Evolutionary conservation across 2,888 invertebrate species (phyloP).

Genomic region (Platycheirus albimanus): DNA sequence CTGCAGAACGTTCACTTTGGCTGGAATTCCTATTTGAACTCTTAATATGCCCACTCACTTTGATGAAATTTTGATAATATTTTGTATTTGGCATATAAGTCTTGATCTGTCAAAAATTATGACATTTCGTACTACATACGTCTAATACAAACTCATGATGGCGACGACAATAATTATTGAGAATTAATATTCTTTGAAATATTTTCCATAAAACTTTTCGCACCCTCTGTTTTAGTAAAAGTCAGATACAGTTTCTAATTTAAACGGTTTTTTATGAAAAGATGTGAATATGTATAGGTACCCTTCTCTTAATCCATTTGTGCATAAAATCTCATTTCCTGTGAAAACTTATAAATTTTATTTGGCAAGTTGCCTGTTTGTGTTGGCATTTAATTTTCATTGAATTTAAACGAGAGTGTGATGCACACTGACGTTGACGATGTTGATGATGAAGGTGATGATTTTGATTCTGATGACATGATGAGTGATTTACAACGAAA

Average conservation of each 20-base stretch:
- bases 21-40: neutral
- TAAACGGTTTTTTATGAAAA: constrained; percentile 13
- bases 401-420: constrained; percentile 6
- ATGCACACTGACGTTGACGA: constrained; percentile 24
- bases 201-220: constrained; percentile 47
- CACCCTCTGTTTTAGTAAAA: no score
- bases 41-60: neutral
- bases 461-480: constrained; percentile 34
- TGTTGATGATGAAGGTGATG: constrained; percentile 24
- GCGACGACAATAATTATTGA: no score
- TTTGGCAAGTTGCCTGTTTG: constrained; percentile 61
- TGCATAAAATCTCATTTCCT: constrained; percentile 60
- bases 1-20: constrained; percentile 22
- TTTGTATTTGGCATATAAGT: no score
- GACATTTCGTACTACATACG: no score
- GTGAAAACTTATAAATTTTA: constrained; percentile 60
- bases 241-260: no score
- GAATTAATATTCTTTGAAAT: no score
- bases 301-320: constrained; percentile 53
- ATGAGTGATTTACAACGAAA: constrained; percentile 48
- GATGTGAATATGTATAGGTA: constrained; percentile 43
- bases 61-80: no score
- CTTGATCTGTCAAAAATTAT: no score
- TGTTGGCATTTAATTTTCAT: constrained; percentile 23
- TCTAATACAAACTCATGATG: no score